Base-by-base conservation (phyloP, 2,797 vertebrate species). In the Borostomias antarcticus region DNA sequence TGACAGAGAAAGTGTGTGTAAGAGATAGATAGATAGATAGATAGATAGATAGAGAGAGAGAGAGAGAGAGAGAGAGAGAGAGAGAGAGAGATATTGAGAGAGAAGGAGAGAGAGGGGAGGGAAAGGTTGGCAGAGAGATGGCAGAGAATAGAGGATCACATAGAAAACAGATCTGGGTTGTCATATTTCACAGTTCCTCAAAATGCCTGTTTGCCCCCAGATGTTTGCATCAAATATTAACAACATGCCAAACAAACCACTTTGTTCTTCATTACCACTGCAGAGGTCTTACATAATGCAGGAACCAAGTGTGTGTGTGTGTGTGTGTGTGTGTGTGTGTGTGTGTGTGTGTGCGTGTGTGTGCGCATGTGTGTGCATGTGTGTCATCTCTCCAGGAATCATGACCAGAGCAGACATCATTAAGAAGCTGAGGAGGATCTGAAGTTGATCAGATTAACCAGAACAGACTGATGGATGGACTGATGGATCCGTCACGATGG, bases 221-320 rank as follows among this genome's bases (percentile, higher is more conserved):
- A 90, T 90, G 89, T 89, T 89, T 88, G 84, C 86, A 91, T 92
- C 80, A 91, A 91, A 90, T 92, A 92, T 92, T 90, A 90, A 91
- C 84, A 77, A 80, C 74, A 75, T 87, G 87, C 86, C 89, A 89
- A 88, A 91, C 89, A 89, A 89, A 90, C 84, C 84, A 84, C 90
- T 90, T 91, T 91, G 90, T 90, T 85, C 84, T 89, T 90, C 86
- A 90, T 89, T 91, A 89, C 82, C 85, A 82, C 84, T 86, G 87
- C 88, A 85, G 83, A 85, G 86, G 84, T 83, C 75, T 86, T 90
- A 85, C 83, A 90, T 90, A 88, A 90, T 88, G 81, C 79, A 88
- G 59, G 73, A 68, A 69, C 45, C 25, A 70, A 73, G 77, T 74
- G 74, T 63, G 77, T 60, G 74, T 76, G 69, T 87, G 86, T 47